Conservation (phyloP, 1,140 invertebrate species). For the Colletes gigas region DNA sequence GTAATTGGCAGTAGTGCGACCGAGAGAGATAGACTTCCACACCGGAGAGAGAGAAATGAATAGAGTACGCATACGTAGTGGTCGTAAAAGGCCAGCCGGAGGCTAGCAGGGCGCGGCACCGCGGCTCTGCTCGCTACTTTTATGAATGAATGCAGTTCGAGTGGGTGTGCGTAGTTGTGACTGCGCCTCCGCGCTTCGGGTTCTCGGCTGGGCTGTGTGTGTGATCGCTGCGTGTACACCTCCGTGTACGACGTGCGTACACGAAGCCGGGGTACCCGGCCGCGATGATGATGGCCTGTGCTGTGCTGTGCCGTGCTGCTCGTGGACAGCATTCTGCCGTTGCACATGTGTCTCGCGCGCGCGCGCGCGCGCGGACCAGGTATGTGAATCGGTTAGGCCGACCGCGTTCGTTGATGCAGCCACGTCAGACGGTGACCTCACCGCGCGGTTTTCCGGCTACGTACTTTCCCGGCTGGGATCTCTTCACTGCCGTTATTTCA, state of each 20-base stretch:
- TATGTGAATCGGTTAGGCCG: conserved; percentile 29
- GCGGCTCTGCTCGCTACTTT: conserved; percentile 60
- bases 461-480: conserved; percentile 1
- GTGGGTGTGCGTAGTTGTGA: conserved; percentile 69
- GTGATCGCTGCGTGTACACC: conserved; percentile 31
- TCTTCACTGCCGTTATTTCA: conserved; percentile 2
- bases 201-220: conserved; percentile 13
- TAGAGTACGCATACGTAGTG: neutral
- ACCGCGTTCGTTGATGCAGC: neutral
- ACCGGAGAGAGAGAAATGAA: neutral
- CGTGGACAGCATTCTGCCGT: neutral
- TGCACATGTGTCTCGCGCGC: neutral
- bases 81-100: conserved; percentile 61
- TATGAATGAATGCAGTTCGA: conserved; percentile 71
- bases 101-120: conserved; percentile 55
- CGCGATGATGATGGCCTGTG: conserved; percentile 25
- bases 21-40: neutral
- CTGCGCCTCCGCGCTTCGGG: conserved; percentile 55
- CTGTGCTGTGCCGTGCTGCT: neutral
- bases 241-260: conserved; percentile 37
- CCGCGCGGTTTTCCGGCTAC: conserved; percentile 16
- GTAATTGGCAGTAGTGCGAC: conserved; percentile 4
- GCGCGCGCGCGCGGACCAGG: neutral
- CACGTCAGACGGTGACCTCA: conserved; percentile 44
- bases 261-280: conserved; percentile 21